These are phyloP conservation scores for Palythoa grandiflora DNA, from an alignment of 92 coral and sea anemone genomes.

Conservation along the genomic window DNA sequence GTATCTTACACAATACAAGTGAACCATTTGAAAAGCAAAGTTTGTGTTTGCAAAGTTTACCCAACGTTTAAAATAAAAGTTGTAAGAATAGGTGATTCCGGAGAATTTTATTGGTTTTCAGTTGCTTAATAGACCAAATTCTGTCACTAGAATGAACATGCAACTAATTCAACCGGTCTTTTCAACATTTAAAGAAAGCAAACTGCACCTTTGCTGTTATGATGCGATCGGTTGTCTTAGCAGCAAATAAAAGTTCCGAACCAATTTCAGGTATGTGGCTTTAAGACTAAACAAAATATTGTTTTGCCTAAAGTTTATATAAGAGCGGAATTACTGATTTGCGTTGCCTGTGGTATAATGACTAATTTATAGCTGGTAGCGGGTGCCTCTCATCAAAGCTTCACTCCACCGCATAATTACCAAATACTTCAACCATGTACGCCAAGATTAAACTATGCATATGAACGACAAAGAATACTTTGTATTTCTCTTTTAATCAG, in stretches of 20 bases:
- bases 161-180: not conserved
- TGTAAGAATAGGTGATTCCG: constrained; percentile 14
- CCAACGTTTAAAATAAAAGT: not conserved
- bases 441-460: constrained; percentile 6
- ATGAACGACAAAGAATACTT: constrained; percentile 22
- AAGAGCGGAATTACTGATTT: not conserved
- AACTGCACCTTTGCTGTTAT: not conserved
- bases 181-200: too few relatives aligned
- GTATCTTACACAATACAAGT: too few relatives aligned
- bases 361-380: constrained; percentile 34
- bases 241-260: not conserved
- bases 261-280: not conserved
- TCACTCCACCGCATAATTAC: constrained; percentile 19
- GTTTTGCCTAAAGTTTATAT: not conserved
- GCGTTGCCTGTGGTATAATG: constrained; percentile 31
- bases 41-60: not conserved
- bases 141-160: not conserved
- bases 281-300: constrained; percentile 16
- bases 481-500: not conserved
- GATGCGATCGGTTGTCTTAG: not conserved
- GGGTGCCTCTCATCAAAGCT: not conserved
- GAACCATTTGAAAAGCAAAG: not conserved
- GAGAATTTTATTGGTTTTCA: too few relatives aligned
- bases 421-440: constrained; percentile 51
- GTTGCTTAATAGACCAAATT: too few relatives aligned